Conservation (phyloP, 2,888 invertebrate species). For the Drosophila robusta region DNA sequence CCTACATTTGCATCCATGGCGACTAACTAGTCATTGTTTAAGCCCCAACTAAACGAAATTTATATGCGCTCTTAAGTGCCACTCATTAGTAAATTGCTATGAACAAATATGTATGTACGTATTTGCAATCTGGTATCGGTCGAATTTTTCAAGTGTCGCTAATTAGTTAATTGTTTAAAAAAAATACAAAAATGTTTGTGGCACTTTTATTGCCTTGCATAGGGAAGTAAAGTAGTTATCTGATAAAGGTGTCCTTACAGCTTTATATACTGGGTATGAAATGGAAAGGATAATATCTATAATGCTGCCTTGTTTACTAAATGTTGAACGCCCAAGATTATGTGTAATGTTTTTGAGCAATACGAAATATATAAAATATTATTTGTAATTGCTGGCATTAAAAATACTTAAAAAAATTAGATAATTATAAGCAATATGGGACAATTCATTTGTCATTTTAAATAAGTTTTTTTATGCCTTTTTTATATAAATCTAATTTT, state of each 20-base stretch:
- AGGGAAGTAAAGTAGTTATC: background rate
- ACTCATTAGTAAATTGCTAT: slow-evolving; percentile 29
- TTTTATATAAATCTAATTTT: too few relatives aligned
- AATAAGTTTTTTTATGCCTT: too few relatives aligned
- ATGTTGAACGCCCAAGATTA: too few relatives aligned
- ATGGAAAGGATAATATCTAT: too few relatives aligned
- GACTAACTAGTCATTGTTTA: slow-evolving; percentile 14
- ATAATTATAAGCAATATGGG: too few relatives aligned
- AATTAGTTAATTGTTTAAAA: slow-evolving; percentile 37
- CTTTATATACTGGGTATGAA: background rate
- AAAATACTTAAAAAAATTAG: too few relatives aligned
- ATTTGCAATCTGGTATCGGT: background rate
- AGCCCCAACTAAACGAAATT: slow-evolving; percentile 17
- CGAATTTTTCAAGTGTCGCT: slow-evolving; percentile 3
- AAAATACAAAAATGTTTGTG: slow-evolving; percentile 51
- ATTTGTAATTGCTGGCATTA: too few relatives aligned
- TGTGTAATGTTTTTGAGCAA: too few relatives aligned
- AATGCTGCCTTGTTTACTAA: too few relatives aligned
- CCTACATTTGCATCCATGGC: slow-evolving; percentile 38
- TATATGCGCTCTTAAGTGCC: slow-evolving; percentile 9
- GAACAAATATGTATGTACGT: slow-evolving; percentile 9
- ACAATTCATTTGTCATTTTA: too few relatives aligned
- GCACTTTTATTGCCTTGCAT: slow-evolving; percentile 39
- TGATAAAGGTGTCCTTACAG: background rate
- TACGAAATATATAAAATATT: too few relatives aligned